Base-by-base conservation (phyloP, 2,888 invertebrate genomes). In the Microchrysa polita region DNA sequence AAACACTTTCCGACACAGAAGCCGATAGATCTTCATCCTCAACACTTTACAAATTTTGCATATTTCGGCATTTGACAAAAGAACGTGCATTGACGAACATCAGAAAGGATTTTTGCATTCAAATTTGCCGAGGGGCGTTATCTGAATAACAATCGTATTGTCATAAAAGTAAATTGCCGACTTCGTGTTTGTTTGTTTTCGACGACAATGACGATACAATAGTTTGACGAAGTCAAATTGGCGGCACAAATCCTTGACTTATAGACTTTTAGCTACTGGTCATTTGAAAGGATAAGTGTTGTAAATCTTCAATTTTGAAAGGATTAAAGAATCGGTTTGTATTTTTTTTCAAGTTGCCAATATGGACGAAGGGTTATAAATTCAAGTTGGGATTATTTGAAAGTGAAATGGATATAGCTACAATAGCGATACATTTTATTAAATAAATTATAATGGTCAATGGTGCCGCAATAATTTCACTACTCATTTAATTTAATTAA, bases 1-100 rank as follows among this genome's bases (percentile, higher is more conserved):
- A 74, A 73, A 34, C 72, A 71, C 67, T 73, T 57, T 42, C 55
- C 40, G 67, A 48, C 65, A 69, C 44, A 34, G 74, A 63, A 65
- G 72, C 20, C n/a, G n/a, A n/a, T n/a, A 67, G 74, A 67, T 48
- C 53, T 44, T 48, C 57, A 75, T 34, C 27, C 34, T 53, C 20
- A n/a, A 44, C n/a, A 12, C 23, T 20, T 65, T 65, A 44, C 2
- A 44, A 20, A 65, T 65, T 65, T 65, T 44, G 44, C 65, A 65
- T 48, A 34, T 2, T 4, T n/a, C 44, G 20, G 40, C 61, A n/a
- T 7, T 61, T 16, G 20, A 42, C n/a, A 61, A 18, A 40, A 12
- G 48, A 5, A 12, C 16, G 12, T 48, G 5, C 16, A 10, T 40
- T 16, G 18, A 61, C 12, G 14, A 48, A 34, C 27, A 34, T 5